phyloP scores from a whole-genome alignment of 2,888 invertebrate genomes.

The Callinectes sapidus region DNA sequence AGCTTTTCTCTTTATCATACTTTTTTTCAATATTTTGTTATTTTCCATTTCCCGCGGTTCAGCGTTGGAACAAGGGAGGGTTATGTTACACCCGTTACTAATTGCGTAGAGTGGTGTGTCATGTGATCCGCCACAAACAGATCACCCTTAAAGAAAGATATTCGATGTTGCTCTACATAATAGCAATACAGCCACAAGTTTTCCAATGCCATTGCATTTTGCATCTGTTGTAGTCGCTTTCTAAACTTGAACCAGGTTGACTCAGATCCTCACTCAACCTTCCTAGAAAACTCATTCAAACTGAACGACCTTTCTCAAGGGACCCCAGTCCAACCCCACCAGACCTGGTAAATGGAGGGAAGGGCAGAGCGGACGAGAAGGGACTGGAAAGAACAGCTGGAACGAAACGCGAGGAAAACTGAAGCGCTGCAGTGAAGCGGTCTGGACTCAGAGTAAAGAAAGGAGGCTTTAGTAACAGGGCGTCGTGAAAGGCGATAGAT shows the following conservation, averaged over 20 bases:
- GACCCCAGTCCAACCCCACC: neutral
- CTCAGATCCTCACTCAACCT: neutral
- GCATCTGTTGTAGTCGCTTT: neutral
- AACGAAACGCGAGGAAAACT: slow-evolving; percentile 3
- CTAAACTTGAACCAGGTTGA: neutral
- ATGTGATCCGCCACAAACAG: neutral
- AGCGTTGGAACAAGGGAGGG: neutral
- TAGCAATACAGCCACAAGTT: neutral
- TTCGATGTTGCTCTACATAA: neutral
- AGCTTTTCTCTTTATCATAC: neutral
- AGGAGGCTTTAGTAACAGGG: neutral
- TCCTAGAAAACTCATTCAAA: slow-evolving; percentile 16
- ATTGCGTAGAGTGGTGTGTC: neutral
- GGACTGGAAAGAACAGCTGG: neutral
- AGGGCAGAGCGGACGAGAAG: neutral
- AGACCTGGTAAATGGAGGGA: neutral
- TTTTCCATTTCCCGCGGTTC: neutral
- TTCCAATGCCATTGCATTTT: neutral
- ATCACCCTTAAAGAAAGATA: neutral
- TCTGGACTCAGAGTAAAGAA: neutral
- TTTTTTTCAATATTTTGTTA: neutral
- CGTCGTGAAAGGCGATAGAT: neutral
- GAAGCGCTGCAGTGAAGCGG: neutral
- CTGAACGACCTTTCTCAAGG: neutral
- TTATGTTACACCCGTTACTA: neutral